Base-by-base conservation (phyloP, 2,113 vertebrate genomes). In the Mellivora capensis region DNA sequence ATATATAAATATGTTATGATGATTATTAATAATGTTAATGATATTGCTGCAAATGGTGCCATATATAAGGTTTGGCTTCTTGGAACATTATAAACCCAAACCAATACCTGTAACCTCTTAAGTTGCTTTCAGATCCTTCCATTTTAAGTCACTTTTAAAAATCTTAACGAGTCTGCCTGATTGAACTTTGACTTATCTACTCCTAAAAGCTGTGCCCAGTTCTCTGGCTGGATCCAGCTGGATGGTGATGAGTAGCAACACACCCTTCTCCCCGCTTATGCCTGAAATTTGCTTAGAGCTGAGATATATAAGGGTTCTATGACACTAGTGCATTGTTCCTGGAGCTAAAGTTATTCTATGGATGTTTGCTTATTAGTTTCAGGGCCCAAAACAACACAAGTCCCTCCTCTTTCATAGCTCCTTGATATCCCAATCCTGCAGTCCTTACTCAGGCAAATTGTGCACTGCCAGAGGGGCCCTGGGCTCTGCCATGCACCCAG, bases 41-140 rank as follows among this genome's bases (percentile, higher is more conserved):
- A 98, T 97, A 97, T 97, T 98, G 98, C 98, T 98, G 98, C 97
- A 98, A 98, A 98, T 7, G 95, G 98, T 98, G 98, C 98, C 99
- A 98, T 98, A 98, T 97, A 95, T 97, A 82, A 98, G 90, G 94
- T 97, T 98, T 96, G 97, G 98, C 98, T 98, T 94, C 97, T 98
- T 96, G 97, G 97, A 98, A 94, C 97, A 91, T 96, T 97, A 96
- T 98, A 98, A 98, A 94, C 21, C 98, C 95, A 97, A 97, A 98
- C 93, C 95, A 93, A 82, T 97, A 97, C 81, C 91, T 98, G 37
- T 34, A 77, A 96, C 71, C 82, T 96, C 74, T 97, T 93, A 29
- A 21, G 91, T 98, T 98, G 92, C 97, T 97, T 96, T 97, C 61
- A 95, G 87, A 87, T 64, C 93, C 74, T 96, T 87, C 25, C 37